phyloP scores from a whole-genome alignment of 2,797 vertebrate genomes.

The Coreius guichenoti region DNA sequence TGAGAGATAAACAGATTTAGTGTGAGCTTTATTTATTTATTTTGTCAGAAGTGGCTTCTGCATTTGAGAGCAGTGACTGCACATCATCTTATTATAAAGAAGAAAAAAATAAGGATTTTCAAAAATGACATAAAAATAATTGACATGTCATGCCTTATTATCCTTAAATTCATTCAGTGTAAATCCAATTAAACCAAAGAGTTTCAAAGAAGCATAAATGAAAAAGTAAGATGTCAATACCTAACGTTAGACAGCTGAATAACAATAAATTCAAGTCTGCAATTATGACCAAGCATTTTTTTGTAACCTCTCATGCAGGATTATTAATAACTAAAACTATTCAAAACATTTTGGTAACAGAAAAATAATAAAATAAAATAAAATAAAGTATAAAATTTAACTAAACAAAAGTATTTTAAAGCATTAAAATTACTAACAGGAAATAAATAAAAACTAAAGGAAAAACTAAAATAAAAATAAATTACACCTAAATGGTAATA shows the following conservation, averaged over 20 bases:
- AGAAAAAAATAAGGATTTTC: conserved; percentile 28
- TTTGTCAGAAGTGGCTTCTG: conserved; percentile 39
- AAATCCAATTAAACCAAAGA: neutral
- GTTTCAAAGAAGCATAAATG: neutral
- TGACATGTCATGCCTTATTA: conserved; percentile 17
- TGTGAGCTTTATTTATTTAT: conserved; percentile 41
- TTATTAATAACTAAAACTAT: neutral
- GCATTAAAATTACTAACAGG: neutral
- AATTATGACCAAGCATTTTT: neutral
- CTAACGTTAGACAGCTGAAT: neutral
- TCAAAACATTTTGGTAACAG: neutral
- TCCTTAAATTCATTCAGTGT: neutral
- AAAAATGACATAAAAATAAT: conserved; percentile 12
- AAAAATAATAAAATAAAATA: neutral
- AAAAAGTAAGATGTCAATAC: neutral
- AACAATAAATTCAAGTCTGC: neutral
- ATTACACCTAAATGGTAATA: neutral
- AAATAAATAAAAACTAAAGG: neutral
- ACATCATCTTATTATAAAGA: conserved; percentile 7
- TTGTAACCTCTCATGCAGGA: neutral
- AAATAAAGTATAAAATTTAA: neutral
- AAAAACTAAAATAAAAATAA: neutral
- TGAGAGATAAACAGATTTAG: conserved; percentile 38
- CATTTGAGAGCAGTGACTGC: neutral
- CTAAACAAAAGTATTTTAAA: neutral